Evolutionary conservation across 2,888 invertebrate genomes (phyloP).

Genomic region (Venusia cambrica): DNA sequence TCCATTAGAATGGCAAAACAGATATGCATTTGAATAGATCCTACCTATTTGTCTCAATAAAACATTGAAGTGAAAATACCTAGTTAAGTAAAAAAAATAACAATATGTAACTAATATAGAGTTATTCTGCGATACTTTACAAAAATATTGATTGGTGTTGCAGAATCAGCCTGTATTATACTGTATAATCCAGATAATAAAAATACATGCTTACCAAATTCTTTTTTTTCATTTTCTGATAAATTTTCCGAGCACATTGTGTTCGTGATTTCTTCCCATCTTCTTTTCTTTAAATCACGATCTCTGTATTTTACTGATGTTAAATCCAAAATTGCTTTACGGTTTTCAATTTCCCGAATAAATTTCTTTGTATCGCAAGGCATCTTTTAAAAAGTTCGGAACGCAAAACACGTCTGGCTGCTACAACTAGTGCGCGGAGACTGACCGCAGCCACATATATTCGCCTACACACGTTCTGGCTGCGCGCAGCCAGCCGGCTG

Average conservation of each 20-base stretch:
- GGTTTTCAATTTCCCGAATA: slow-evolving; percentile 33
- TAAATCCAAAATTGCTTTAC: slow-evolving; percentile 31
- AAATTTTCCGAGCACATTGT: slow-evolving; percentile 31
- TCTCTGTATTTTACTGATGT: slow-evolving; percentile 32
- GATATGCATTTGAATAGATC: slow-evolving; percentile 23
- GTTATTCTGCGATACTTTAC: slow-evolving; percentile 28
- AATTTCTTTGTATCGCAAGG: too few species aligned
- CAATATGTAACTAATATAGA: slow-evolving; percentile 21
- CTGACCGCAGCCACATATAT: slow-evolving; percentile 29
- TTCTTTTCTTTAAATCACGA: slow-evolving; percentile 24
- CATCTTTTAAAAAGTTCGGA: too few species aligned
- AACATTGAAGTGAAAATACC: slow-evolving; percentile 30
- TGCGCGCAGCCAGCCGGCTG: slow-evolving; percentile 29
- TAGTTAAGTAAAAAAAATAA: slow-evolving; percentile 26
- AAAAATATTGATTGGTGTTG: slow-evolving; percentile 29
- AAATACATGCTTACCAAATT: slow-evolving; percentile 34
- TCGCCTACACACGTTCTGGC: slow-evolving; percentile 28
- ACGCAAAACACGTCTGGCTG: too few species aligned
- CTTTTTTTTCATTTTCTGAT: slow-evolving; percentile 27
- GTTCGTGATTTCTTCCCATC: slow-evolving; percentile 35
- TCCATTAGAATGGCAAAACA: slow-evolving; percentile 10
- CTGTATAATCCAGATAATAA: slow-evolving; percentile 29
- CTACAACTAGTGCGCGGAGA: slow-evolving; percentile 24
- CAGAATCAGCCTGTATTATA: slow-evolving; percentile 23
- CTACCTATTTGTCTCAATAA: slow-evolving; percentile 28